phyloP scores from a whole-genome alignment of 2,888 invertebrate species.

The Rhopalosiphum nymphaeae region DNA sequence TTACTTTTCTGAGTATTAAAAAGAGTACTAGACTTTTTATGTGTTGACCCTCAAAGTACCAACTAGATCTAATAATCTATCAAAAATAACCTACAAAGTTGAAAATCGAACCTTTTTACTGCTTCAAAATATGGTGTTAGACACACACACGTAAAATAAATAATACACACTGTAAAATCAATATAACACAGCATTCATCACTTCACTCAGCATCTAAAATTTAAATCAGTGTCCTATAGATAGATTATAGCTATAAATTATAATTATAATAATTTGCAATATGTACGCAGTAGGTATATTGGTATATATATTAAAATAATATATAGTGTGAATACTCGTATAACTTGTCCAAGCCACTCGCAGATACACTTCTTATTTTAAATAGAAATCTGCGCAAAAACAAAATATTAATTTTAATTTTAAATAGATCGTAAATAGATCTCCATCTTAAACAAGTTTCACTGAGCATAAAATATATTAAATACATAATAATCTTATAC shows the following conservation, averaged over 20 bases:
- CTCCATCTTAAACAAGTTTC: not conserved
- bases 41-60: too few relatives aligned
- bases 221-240: not conserved
- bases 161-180: too few relatives aligned
- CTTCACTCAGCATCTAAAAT: not conserved
- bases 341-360: not conserved
- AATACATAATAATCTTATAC: not conserved
- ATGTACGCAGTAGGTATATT: not conserved
- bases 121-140: too few relatives aligned
- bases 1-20: too few relatives aligned
- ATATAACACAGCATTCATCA: too few relatives aligned
- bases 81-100: too few relatives aligned
- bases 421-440: not conserved
- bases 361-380: not conserved
- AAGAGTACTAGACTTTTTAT: too few relatives aligned
- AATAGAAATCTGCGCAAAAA: not conserved
- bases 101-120: too few relatives aligned
- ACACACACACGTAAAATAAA: too few relatives aligned
- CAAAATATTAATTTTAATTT: not conserved
- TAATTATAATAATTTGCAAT: not conserved
- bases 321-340: not conserved
- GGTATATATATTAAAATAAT: not conserved
- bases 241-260: not conserved
- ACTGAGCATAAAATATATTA: not conserved
- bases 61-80: too few relatives aligned